A percentile compares a stretch with the other conserved stretches of the same genome.
Conservation (phyloP, 2,888 invertebrate species). For the Tachina lurida region DNA sequence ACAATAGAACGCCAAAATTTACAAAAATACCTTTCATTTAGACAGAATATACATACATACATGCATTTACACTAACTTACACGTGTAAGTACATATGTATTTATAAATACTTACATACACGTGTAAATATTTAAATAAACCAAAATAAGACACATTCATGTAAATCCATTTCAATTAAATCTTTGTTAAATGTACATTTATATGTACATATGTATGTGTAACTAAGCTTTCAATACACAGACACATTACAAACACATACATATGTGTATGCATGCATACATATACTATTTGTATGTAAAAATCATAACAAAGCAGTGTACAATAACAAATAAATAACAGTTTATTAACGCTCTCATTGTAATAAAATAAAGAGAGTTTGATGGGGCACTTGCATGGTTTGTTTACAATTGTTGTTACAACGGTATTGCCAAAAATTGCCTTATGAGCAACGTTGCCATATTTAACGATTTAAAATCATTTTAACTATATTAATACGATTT, state of each 20-base stretch:
- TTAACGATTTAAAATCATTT: neutral
- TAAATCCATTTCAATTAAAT: conserved; percentile 15
- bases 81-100: no score
- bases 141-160: neutral
- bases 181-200: neutral
- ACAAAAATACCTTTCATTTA: neutral
- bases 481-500: neutral
- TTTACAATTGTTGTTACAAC: neutral
- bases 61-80: no score
- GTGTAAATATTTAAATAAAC: no score
- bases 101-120: no score
- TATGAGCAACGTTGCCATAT: neutral
- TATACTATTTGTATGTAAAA: neutral
- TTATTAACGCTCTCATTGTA: neutral
- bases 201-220: no score
- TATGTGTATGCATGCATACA: neutral
- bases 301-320: neutral
- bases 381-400: neutral
- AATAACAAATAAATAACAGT: neutral
- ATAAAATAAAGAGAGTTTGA: neutral
- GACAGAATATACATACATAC: no score
- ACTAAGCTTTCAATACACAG: no score
- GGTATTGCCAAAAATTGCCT: neutral
- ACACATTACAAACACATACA: no score
- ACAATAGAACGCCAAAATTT: neutral